Evolutionary conservation across 2,113 vertebrate genomes (phyloP), one percentile per base, ranked within the genome.

Genomic region (Leucoraja erinaceus): DNA sequence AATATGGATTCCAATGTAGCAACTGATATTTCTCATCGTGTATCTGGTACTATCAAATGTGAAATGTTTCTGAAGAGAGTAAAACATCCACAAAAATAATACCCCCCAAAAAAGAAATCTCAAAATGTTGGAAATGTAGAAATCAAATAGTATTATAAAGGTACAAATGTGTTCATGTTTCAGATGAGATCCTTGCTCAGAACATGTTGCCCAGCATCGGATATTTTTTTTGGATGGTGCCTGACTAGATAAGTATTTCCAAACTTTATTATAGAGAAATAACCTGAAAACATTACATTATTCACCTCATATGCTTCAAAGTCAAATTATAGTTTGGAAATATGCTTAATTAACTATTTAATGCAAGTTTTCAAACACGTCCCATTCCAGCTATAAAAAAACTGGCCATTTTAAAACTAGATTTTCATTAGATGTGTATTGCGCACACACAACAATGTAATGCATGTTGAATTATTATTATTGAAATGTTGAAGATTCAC

Each of bases 381-480:
- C 22, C 68, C 20, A 91, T 91, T 91, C 31, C 88, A 74, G 11
- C 54, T 72, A 54, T 72, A 72, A 90, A 28, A 54, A 83, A 88
- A 47, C 0, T 88, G n/a, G 63, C 83, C n/a, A 31, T 88, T 88
- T 84, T 31, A 63, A 66, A 70, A 38, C 47, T 33, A 38, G 3
- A 54, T 12, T 47, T 91, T 33, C 14, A 1, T 25, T 91, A 68
- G 33, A 38, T 70, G 33, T 66, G 66, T 22, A 70, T n/a, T 18
- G 31, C 70, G 28, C 16, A 9, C 22, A 74, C 90, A 54, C 33
- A 31, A 70, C 72, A 12, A 20, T 28, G 63, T 47, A 91, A 91
- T 74, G 28, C 31, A 66, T 88, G 63, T 88, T n/a, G 31, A 63
- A 16, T 88, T 66, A 18, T 72, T 91, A 47, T 8, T 72, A 9